phyloP scores from a whole-genome alignment of 2,888 invertebrate species.

The Lapara coniferarum region DNA sequence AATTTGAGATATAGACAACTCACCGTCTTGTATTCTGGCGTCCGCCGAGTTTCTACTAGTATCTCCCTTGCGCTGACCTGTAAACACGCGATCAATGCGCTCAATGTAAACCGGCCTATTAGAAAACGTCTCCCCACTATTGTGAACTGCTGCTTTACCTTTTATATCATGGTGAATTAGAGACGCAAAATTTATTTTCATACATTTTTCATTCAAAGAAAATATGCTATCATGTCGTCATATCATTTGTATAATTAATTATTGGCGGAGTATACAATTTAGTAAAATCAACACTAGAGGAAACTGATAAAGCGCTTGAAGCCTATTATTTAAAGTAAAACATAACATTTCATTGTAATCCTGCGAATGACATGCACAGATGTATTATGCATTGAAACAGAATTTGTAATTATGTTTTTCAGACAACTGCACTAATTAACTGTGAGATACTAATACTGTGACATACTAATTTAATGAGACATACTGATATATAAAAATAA shows the following conservation, averaged over 20 bases:
- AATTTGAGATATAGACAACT: slow-evolving; percentile 50
- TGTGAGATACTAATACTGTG: too few relatives aligned
- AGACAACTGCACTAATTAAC: too few relatives aligned
- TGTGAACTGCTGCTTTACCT: slow-evolving; percentile 38
- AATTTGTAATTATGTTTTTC: too few relatives aligned
- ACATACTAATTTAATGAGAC: too few relatives aligned
- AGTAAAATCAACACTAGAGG: neutral
- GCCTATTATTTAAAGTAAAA: too few relatives aligned
- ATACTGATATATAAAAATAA: too few relatives aligned
- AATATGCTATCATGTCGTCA: slow-evolving; percentile 17
- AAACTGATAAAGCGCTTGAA: too few relatives aligned
- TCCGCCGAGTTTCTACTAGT: slow-evolving; percentile 77
- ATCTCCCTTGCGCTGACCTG: slow-evolving; percentile 81
- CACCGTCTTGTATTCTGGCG: slow-evolving; percentile 77
- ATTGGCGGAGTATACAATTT: slow-evolving; percentile 32
- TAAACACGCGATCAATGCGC: slow-evolving; percentile 78
- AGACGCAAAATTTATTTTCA: slow-evolving; percentile 31
- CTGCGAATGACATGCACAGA: too few relatives aligned
- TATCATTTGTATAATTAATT: too few relatives aligned
- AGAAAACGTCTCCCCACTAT: slow-evolving; percentile 57
- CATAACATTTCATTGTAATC: too few relatives aligned
- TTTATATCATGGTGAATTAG: slow-evolving; percentile 44
- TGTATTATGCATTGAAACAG: too few relatives aligned
- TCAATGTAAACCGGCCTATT: slow-evolving; percentile 68
- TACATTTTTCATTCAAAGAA: slow-evolving; percentile 16